phyloP scores from a whole-genome alignment of 2,888 invertebrate genomes.

The Amblyjoppa proteus region DNA sequence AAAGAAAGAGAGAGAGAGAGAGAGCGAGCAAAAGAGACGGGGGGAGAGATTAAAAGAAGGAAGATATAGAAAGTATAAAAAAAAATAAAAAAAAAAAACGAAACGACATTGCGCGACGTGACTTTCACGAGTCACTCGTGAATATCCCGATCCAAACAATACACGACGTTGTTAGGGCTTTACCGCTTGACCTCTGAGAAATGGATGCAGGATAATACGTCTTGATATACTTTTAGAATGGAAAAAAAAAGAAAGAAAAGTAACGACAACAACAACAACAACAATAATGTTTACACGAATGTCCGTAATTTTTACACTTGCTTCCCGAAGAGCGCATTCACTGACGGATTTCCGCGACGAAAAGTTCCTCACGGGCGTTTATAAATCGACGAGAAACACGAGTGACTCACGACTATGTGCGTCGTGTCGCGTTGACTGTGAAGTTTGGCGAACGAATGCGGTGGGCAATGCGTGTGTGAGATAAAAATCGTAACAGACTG shows the following conservation, averaged over 20 bases:
- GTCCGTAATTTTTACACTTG: background rate
- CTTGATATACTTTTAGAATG: slow-evolving; percentile 20
- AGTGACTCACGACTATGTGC: slow-evolving; percentile 29
- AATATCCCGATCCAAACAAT: slow-evolving; percentile 20
- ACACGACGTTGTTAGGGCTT: slow-evolving; percentile 43
- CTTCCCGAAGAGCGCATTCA: slow-evolving; percentile 10
- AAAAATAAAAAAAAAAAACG: slow-evolving; percentile 47
- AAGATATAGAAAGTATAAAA: slow-evolving; percentile 41
- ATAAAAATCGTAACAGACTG: slow-evolving; percentile 16
- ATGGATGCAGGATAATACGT: slow-evolving; percentile 30
- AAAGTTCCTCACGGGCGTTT: slow-evolving; percentile 4
- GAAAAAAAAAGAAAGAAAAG: background rate
- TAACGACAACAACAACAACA: too few species aligned
- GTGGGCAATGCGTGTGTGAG: slow-evolving; percentile 26
- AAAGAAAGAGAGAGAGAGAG: slow-evolving; percentile 40
- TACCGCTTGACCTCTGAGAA: slow-evolving; percentile 31
- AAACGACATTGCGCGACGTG: slow-evolving; percentile 42
- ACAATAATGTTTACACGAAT: background rate
- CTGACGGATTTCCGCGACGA: background rate
- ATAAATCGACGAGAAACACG: slow-evolving; percentile 12
- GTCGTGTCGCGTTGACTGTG: slow-evolving; percentile 28
- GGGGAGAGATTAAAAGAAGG: slow-evolving; percentile 69
- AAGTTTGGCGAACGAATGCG: slow-evolving; percentile 35
- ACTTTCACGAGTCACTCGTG: slow-evolving; percentile 24
- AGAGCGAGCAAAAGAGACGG: slow-evolving; percentile 2